Base-by-base conservation (phyloP, 2,888 invertebrate species). In the Stenichneumon culpator region DNA sequence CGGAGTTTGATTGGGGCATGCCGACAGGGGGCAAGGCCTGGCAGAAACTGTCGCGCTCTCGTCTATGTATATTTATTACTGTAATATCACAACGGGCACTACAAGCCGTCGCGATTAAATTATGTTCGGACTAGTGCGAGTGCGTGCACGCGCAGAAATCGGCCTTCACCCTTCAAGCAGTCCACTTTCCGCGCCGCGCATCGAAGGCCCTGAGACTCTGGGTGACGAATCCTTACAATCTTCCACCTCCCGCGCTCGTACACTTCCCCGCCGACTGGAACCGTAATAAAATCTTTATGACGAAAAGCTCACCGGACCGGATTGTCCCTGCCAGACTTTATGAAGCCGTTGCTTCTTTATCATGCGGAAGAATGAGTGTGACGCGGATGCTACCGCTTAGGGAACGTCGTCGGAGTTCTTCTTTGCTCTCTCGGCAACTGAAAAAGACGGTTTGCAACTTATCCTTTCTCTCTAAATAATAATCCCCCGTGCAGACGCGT, bases 161-260 rank as follows among this genome's bases (percentile, higher is more conserved):
- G 82, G 79, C 84, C 84, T 85, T 85, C 84, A 82, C 82, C 84
- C 84, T 85, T 82, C 74, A 67, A 67, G 70, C 82, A 19, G 65
- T 63, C 79, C 78, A 32, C 73, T 81, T 63, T 77, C 65, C 67
- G 54, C 16, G 39, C 74, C 25, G 11, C 67, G 75, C 25, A 19
- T 50, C 74, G 75, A 50, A 82, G 85, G 68, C 85, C 85, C 79
- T 72, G 79, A 47, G 82, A 67, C 52, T 73, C 25, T 22, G 72
- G 52, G 36, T 63, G 60, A 72, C 67, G 70, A 44, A 52, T 82
- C 72, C 85, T 82, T 67, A 65, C 72, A 32, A 63, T 63, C 63
- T 32, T 63, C 32, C 19, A 44, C 25, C 54, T 28, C 28, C 7
- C 44, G n/a, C 28, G 7, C 39, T 39, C 73, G 36, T 19, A 14